Base-by-base conservation (phyloP, 2,888 invertebrate species). In the Drosophila eohydei region DNA sequence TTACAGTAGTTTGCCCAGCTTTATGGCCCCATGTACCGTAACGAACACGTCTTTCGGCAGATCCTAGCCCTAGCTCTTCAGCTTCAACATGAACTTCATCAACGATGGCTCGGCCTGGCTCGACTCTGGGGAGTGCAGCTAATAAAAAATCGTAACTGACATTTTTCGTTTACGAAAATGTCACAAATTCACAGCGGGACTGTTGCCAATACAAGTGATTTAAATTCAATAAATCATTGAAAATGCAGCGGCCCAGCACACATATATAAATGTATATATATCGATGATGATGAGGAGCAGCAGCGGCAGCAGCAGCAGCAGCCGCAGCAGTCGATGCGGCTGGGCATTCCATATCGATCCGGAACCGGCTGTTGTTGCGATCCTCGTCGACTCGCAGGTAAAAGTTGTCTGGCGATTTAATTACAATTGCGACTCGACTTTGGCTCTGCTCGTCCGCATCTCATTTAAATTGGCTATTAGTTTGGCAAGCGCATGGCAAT, bases 121-220 rank as follows among this genome's bases (percentile, higher is more conserved):
- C 36, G 36, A 36, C 51, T 26, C 21, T 36, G 14, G 62, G 50
- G 41, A 57, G 78, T 41, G 44, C 54, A 28, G 81, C 84, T 81
- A 91, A 91, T 91, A 91, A 91, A 91, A 90, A 91, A 82, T 89
- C 76, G 82, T 91, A 92, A 91, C 91, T 91, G 91, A 91, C 91
- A 88, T 91, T 91, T 91, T 91, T 91, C 91, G 92, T 92, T 91
- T 91, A 92, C 91, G 80, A 92, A 92, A 91, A 92, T 91, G 91
- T 91, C 91, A 91, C 91, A 91, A 91, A 91, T 88, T 92, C 91
- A 91, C 91, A 91, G 91, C 91, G 92, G 91, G 91, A 91, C 83
- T 89, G 85, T 88, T 91, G 91, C 92, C 91, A 91, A 92, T 91
- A 91, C 91, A 91, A 91, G 90, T 91, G 91, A 91, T 91, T 91